Evolutionary conservation across 92 coral and sea anemone genomes (phyloP).

Genomic region (Blastomussa wellsi): DNA sequence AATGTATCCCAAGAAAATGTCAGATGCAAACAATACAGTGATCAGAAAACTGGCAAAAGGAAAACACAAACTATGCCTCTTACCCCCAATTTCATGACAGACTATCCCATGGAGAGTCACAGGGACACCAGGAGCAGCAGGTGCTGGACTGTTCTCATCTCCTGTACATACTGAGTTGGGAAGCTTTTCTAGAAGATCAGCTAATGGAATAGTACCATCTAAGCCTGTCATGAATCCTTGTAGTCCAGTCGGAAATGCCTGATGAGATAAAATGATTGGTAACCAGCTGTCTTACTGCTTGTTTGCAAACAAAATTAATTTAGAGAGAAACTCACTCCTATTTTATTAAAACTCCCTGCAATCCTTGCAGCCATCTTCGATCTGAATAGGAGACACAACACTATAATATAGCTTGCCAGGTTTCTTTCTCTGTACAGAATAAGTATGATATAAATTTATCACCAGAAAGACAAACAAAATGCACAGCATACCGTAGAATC

Average conservation of each 20-base stretch:
- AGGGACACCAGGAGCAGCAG: slow-evolving; percentile 90
- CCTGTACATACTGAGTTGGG: slow-evolving; percentile 44
- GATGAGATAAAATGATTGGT: not conserved
- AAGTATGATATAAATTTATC: no score
- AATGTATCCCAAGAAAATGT: no score
- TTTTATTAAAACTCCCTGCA: not conserved
- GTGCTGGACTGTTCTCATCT: slow-evolving; percentile 60
- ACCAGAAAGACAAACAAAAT: no score
- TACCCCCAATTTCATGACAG: slow-evolving; percentile 93
- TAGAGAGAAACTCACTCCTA: not conserved
- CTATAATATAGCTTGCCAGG: not conserved
- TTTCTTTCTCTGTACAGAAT: not conserved
- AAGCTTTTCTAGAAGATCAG: slow-evolving; percentile 44
- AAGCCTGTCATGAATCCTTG: slow-evolving; percentile 34
- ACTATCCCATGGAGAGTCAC: slow-evolving; percentile 89
- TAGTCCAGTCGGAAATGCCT: slow-evolving; percentile 30
- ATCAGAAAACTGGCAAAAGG: not conserved
- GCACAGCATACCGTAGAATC: no score
- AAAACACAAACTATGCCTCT: not conserved
- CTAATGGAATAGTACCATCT: slow-evolving; percentile 42
- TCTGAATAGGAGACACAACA: not conserved
- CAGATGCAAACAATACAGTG: not conserved
- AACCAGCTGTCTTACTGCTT: not conserved
- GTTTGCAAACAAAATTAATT: not conserved
- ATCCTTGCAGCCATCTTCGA: not conserved